Percentiles rank a stretch among this genome's conserved stretches.
Evolutionary conservation across 2,797 vertebrate genomes (phyloP).

Genomic region (Spea hammondii): DNA sequence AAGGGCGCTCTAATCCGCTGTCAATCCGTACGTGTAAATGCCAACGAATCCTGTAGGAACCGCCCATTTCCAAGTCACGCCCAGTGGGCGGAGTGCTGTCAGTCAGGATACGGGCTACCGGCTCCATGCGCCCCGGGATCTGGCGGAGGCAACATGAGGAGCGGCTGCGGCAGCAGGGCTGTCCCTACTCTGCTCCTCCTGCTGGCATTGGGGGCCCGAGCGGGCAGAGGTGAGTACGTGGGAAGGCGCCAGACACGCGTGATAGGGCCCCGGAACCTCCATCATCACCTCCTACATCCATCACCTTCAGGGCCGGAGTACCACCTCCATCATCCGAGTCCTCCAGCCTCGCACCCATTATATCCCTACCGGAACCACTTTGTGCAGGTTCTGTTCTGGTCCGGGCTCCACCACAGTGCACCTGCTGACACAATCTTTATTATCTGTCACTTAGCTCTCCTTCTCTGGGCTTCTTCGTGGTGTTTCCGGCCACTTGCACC

Average conservation of each 20-base stretch:
- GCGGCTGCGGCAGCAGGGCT: slow-evolving; percentile 22
- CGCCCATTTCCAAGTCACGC: neutral
- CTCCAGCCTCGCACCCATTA: neutral
- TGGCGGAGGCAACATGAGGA: slow-evolving; percentile 43
- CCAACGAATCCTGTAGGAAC: neutral
- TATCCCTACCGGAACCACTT: neutral
- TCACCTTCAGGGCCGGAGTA: slow-evolving; percentile 4
- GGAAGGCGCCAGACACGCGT: neutral
- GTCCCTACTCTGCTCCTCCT: slow-evolving; percentile 42
- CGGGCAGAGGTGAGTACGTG: slow-evolving; percentile 16
- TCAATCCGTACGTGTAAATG: slow-evolving; percentile 16
- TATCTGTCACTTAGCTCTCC: too few relatives aligned
- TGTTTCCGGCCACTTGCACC: too few relatives aligned
- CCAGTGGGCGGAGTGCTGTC: slow-evolving; percentile 21
- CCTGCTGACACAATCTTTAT: too few relatives aligned
- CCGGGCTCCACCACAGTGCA: too few relatives aligned
- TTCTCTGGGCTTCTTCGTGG: too few relatives aligned
- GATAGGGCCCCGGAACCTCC: neutral
- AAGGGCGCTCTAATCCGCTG: neutral
- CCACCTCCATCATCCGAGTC: neutral
- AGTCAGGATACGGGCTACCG: slow-evolving; percentile 42
- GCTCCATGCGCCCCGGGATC: slow-evolving; percentile 48
- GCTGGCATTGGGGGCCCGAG: slow-evolving; percentile 16
- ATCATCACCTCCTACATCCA: neutral
- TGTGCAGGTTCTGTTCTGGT: neutral